Base-by-base conservation (phyloP, 2,797 vertebrate genomes). In the Parauchenoglanis ngamensis region DNA sequence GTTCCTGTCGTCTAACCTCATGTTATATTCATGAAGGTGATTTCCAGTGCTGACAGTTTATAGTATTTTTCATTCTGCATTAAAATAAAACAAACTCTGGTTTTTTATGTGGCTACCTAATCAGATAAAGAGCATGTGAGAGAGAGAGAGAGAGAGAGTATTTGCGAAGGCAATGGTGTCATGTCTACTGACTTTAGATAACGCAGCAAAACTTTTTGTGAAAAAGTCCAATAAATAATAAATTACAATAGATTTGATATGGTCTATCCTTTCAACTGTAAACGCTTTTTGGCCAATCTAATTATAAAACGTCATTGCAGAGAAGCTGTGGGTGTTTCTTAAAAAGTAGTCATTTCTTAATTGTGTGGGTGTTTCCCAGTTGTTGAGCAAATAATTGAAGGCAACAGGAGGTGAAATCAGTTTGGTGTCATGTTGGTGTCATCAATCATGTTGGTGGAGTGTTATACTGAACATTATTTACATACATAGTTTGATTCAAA, bases 1-100 rank as follows among this genome's bases (percentile, higher is more conserved):
- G 92, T 92, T 90, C 88, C 89, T 89, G 89, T 92, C 90, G 92
- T 93, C 93, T 92, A 90, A 89, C 86, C 89, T 89, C 86, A 88
- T 91, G 92, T 92, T 87, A 90, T 91, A 92, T 92, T 93, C 90
- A 92, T 87, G 85, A 88, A 84, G 85, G 86, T 31, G 46, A 82
- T 92, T 93, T 54, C 7, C 49, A 63, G 78, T 61, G 31, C 19
- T 40, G 57, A 94, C 90, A 89, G 89, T 91, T 88, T 89, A 88
- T 84, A 89, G 88, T 81, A 61, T 77, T 88, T 80, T 89, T 76
- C 56, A 61, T 82, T 77, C 73, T 31, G 46, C 57, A 80, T 83
- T 88, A 84, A 84, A 85, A 44, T 57, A 84, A 86, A 83, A 63
- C 54, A 84, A 84, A 80, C 54, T 79, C 59, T 83, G 49, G 31